A percentile compares a stretch with the other conserved stretches of the same genome.
phyloP scores from a whole-genome alignment of 1,140 invertebrate genomes.

The Batillaria attramentaria region DNA sequence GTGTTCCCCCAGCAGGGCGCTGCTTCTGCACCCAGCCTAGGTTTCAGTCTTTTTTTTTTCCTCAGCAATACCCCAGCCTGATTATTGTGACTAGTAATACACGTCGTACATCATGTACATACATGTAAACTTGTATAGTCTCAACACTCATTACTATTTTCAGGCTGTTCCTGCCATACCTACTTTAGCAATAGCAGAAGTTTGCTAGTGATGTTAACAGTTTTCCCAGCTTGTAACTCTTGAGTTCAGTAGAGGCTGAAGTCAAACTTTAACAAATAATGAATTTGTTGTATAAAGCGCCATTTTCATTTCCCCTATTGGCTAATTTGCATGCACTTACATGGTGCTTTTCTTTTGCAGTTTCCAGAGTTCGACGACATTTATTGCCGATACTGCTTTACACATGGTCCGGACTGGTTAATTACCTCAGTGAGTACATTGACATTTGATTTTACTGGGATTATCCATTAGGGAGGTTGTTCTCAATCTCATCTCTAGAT shows the following conservation, averaged over 20 bases:
- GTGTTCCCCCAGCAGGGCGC: no score
- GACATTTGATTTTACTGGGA: background rate
- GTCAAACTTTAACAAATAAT: background rate
- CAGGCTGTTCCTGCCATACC: no score
- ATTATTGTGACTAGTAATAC: no score
- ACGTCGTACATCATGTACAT: no score
- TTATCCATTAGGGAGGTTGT: background rate
- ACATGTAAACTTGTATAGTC: no score
- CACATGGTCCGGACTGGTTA: constrained; percentile 82
- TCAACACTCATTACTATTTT: no score
- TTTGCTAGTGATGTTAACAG: background rate
- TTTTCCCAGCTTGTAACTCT: background rate
- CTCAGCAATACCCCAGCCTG: no score
- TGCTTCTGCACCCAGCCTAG: no score
- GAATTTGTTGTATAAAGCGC: constrained; percentile 1
- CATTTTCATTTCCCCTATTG: background rate
- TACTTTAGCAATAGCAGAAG: no score
- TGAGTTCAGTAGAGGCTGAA: background rate
- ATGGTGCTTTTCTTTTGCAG: constrained; percentile 58
- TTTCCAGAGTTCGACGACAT: constrained; percentile 81
- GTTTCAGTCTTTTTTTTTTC: no score
- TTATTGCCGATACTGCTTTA: constrained; percentile 82
- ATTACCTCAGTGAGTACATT: constrained; percentile 77
- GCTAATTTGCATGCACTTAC: background rate
- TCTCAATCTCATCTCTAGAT: background rate